A percentile compares a stretch with the other conserved stretches of the same genome.
These are phyloP conservation scores for Polyergus mexicanus DNA, from an alignment of 1,140 invertebrate species.

Conservation along the genomic window DNA sequence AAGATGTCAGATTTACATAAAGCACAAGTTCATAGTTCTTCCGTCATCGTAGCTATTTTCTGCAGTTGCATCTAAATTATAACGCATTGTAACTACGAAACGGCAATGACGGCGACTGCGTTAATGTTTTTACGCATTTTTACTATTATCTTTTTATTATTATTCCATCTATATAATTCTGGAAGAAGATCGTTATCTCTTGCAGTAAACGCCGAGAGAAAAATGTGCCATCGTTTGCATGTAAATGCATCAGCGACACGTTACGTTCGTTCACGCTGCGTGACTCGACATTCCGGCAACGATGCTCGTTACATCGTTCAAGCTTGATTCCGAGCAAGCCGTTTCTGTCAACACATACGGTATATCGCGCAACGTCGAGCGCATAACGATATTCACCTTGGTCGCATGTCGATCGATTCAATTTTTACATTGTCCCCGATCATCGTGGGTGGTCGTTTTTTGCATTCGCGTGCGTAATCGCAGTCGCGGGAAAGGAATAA, in stretches of 20 bases:
- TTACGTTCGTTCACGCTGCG: constrained; percentile 36
- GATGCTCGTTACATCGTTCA: constrained; percentile 47
- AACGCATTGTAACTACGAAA: neutral
- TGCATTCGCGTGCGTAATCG: constrained; percentile 15
- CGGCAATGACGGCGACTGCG: neutral
- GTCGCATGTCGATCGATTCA: constrained; percentile 50
- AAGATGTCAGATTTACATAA: constrained; percentile 54
- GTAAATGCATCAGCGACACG: constrained; percentile 34
- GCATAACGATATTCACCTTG: constrained; percentile 32
- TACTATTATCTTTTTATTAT: constrained; percentile 4
- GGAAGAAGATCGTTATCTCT: constrained; percentile 28
- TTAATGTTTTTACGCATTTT: constrained; percentile 4
- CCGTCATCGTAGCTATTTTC: constrained; percentile 4
- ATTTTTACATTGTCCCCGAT: constrained; percentile 29
- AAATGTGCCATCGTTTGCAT: constrained; percentile 36
- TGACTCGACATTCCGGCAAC: constrained; percentile 45
- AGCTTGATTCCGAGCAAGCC: constrained; percentile 37
- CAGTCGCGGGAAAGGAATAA: constrained; percentile 29
- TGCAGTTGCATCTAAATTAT: constrained; percentile 37
- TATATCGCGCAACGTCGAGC: constrained; percentile 16
- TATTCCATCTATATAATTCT: neutral
- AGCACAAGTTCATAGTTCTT: constrained; percentile 20
- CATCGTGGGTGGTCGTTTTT: constrained; percentile 26
- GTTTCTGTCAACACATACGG: constrained; percentile 41
- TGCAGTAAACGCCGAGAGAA: neutral